A percentile compares a stretch with the other conserved stretches of the same genome.
Conservation (phyloP, 2,888 invertebrate species). For the Agapostemon virescens region DNA sequence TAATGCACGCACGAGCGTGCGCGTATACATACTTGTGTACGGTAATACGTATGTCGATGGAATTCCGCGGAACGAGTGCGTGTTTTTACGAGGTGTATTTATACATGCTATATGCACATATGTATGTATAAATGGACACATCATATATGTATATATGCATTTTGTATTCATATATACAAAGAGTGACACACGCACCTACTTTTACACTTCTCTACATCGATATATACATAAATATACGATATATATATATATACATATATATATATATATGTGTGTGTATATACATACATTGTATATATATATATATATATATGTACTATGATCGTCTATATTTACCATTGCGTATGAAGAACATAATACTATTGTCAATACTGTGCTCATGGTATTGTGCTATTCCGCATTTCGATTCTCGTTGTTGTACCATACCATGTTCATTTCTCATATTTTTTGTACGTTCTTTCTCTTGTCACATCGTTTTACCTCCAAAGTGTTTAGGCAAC, state of each 20-base stretch:
- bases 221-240: slow-evolving; percentile 2
- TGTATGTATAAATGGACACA: slow-evolving; percentile 24
- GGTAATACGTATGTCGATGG: slow-evolving; percentile 35
- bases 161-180: slow-evolving; percentile 26
- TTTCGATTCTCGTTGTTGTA: slow-evolving; percentile 66
- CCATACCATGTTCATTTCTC: slow-evolving; percentile 68
- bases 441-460: slow-evolving; percentile 51
- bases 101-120: slow-evolving; percentile 34
- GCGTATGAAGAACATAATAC: slow-evolving; percentile 63
- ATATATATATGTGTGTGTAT: not conserved
- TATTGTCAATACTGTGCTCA: slow-evolving; percentile 65
- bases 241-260: slow-evolving; percentile 11
- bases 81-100: slow-evolving; percentile 24
- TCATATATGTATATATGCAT: slow-evolving; percentile 20
- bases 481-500: slow-evolving; percentile 74
- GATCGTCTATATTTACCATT: slow-evolving; percentile 56
- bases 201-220: slow-evolving; percentile 43
- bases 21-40: slow-evolving; percentile 34
- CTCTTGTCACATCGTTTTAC: slow-evolving; percentile 54
- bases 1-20: not conserved
- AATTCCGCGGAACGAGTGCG: slow-evolving; percentile 18
- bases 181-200: slow-evolving; percentile 31
- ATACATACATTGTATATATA: slow-evolving; percentile 1
- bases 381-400: slow-evolving; percentile 73
- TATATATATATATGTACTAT: slow-evolving; percentile 29